Evolutionary conservation across 2,888 invertebrate species (phyloP), one percentile per base, ranked within the genome.

Genomic region (Heliconius erato): DNA sequence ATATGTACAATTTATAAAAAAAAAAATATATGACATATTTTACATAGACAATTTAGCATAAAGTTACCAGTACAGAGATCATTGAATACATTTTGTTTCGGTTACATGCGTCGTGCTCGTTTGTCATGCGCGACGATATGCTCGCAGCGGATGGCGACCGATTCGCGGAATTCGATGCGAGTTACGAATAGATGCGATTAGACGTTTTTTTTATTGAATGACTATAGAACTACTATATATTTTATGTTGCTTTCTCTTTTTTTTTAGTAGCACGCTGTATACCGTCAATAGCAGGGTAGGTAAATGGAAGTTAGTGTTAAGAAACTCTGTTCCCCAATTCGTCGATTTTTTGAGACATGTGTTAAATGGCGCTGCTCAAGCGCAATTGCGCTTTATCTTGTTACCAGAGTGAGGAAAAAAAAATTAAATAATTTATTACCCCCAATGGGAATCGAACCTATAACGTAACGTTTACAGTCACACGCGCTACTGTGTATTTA

Each of bases 81-180:
- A 78, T 77, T 71, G 71, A 49, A 68, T 78, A 78, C 68, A 78
- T 67, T 74, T 65, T 84, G 84, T 85, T 81, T 78, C 81, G 82
- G 79, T 84, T 72, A 81, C 85, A 86, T 86, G 85, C 85, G 86
- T 81, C 82, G 83, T 74, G 87, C 88, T 88, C 87, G 90, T 90
- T 93, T 93, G 91, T 92, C 91, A 94, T 92, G 93, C 94, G 90
- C 90, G 90, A 90, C 91, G 89, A 87, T 28, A 28, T 85, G 87
- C 88, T 82, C 87, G 86, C 84, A 86, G 89, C 93, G 93, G 93
- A 92, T 94, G 93, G 93, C 90, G 91, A 93, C 93, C 87, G 89
- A 91, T 90, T 87, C 86, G 86, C 86, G 87, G 82, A 82, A 83
- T 74, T 74, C 71, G n/a, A 78, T 32, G 26, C 32, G n/a, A 74